Conservation (phyloP, 2,888 invertebrate genomes). For the Netelia melanura region DNA sequence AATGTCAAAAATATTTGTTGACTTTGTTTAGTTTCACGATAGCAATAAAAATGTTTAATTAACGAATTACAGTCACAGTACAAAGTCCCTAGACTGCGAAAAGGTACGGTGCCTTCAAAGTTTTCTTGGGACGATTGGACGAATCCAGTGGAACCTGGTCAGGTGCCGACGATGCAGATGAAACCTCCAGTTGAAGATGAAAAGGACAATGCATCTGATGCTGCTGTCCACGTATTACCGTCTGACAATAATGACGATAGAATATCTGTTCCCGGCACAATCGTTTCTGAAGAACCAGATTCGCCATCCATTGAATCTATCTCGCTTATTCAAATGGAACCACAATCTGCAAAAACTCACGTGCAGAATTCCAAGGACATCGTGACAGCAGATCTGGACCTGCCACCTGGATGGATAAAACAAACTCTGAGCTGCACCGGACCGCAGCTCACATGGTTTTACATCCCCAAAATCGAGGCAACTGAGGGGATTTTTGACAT, state of each 20-base stretch:
- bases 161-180: not conserved
- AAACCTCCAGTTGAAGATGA: not conserved
- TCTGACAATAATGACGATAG: not conserved
- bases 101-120: conserved; percentile 31
- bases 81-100: conserved; percentile 23
- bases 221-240: not conserved
- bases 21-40: not conserved
- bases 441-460: no score
- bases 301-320: not conserved
- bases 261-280: not conserved
- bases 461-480: no score
- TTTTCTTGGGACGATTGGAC: conserved; percentile 29
- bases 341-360: not conserved
- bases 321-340: not conserved
- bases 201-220: not conserved
- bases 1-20: not conserved
- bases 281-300: not conserved
- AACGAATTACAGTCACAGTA: conserved; percentile 38
- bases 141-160: conserved; percentile 1
- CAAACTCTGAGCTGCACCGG: no score
- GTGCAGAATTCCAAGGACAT: not conserved
- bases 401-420: no score
- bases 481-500: no score
- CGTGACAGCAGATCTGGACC: no score
- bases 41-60: conserved; percentile 3